Evolutionary conservation across 2,113 vertebrate genomes (phyloP).

Genomic region (zebrafish (Danio rerio)): GRCz12tu NC_133183.1:24210001-24210500

Average conservation of each 20-base stretch:
- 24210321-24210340: slow-evolving; percentile 48
- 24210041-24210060: neutral
- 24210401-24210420: slow-evolving; percentile 17
- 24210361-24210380: slow-evolving; percentile 43
- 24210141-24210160: too few relatives aligned
- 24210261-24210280: slow-evolving; percentile 53
- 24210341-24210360: slow-evolving; percentile 38
- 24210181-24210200: slow-evolving; percentile 31
- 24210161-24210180: neutral
- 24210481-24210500: neutral
- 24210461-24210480: too few relatives aligned
- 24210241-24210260: slow-evolving; percentile 54
- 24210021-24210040: neutral
- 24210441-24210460: neutral
- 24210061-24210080: too few relatives aligned
- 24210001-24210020: neutral
- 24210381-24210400: slow-evolving; percentile 50
- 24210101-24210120: neutral
- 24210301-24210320: slow-evolving; percentile 23
- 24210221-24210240: slow-evolving; percentile 61
- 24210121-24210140: neutral
- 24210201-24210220: slow-evolving; percentile 43
- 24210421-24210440: neutral
- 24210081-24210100: neutral
- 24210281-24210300: slow-evolving; percentile 64